Base-by-base conservation (phyloP, 2,113 vertebrate species). In the Melospiza georgiana region DNA sequence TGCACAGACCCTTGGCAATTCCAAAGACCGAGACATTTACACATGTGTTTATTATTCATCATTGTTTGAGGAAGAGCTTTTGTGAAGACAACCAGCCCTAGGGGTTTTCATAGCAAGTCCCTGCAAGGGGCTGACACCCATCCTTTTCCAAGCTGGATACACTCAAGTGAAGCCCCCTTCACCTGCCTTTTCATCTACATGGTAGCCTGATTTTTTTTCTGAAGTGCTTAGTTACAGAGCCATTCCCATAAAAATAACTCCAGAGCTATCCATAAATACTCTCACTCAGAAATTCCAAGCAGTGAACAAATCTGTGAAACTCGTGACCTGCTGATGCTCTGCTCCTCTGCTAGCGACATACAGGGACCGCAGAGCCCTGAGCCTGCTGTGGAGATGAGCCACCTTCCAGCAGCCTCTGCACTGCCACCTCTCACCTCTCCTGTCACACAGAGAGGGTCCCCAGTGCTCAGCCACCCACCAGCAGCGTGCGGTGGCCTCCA, bases 1-100 rank as follows among this genome's bases (percentile, higher is more conserved):
- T 95, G 87, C 92, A 88, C 86, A 96, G 94, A 94, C 95, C 94
- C 83, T 96, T 96, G 94, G 93, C 92, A 93, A 74, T 90, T 78
- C 68, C 72, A 51, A 86, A 92, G 85, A 84, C 57, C 24, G 75
- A 90, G 90, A 94, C 63, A 84, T 93, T 89, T 84, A 68, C 89
- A 90, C 39, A 39, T 27, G 72, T 95, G 62, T 85, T 95, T 92
- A 94, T 95, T 95, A 96, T 92, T 96, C 65, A 61, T 63, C 75
- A 94, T 93, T 96, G 90, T 95, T 77, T 87, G 75, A 86, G 48
- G 68, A 72, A 86, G 11, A 91, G 57, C 28, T 10, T 93, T 97
- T 65, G 76, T 19, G 48, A 91, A 88, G 75, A 86, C 52, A 92
- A 61, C 69, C 30, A 24, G 41, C 57, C 73, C 48, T 44, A n/a